Percentiles rank a stretch among this genome's conserved stretches.
Conservation (phyloP, 2,797 vertebrate species). For the Tiaroga cobitis region DNA sequence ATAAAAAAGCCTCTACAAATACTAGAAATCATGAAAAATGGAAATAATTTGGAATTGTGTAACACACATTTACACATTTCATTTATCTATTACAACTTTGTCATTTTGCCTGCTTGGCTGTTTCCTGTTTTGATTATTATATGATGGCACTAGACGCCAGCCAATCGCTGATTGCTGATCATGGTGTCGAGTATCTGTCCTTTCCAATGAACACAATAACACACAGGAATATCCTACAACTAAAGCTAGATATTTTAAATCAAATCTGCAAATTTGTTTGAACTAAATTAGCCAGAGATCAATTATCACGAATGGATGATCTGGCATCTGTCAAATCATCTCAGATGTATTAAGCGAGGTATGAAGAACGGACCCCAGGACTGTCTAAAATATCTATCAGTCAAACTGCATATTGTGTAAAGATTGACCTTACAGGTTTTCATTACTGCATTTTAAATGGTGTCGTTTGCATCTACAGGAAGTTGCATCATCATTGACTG, state of each 20-base stretch:
- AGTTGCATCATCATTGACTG: constrained; percentile 45
- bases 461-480: constrained; percentile 36
- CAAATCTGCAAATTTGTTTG: neutral
- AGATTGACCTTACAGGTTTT: neutral
- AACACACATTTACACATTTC: neutral
- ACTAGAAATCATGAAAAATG: neutral
- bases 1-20: neutral
- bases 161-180: neutral
- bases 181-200: too few species aligned
- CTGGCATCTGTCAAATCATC: neutral
- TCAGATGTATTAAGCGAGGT: neutral
- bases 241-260: neutral
- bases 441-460: neutral
- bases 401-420: neutral
- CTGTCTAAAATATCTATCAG: neutral
- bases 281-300: neutral
- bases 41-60: neutral
- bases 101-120: neutral
- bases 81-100: neutral
- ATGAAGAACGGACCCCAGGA: neutral
- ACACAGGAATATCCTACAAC: neutral
- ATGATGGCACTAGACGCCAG: neutral
- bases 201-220: neutral
- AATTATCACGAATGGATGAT: neutral
- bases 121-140: neutral